These are phyloP conservation scores for Ylistrum balloti DNA, from an alignment of 1,140 invertebrate genomes.

Conservation along the genomic window DNA sequence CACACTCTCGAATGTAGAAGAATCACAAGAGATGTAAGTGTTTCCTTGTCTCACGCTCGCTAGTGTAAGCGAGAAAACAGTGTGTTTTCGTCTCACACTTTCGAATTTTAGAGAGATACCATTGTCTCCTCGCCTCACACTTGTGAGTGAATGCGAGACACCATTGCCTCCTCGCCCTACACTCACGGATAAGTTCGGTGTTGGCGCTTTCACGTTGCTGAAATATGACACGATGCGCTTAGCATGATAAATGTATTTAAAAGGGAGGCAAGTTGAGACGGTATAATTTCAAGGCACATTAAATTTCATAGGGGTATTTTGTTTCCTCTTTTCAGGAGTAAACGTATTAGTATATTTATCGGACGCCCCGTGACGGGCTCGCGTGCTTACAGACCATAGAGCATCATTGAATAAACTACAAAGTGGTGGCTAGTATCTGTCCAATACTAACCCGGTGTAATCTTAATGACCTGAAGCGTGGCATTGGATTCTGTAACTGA, in stretches of 20 bases:
- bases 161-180: neutral
- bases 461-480: neutral
- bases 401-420: neutral
- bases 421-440: neutral
- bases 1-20: too few relatives aligned
- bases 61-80: too few relatives aligned
- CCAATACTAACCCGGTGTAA: neutral
- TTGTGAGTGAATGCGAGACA: neutral
- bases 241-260: constrained; percentile 36
- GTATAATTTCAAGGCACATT: constrained; percentile 38
- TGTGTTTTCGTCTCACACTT: too few relatives aligned
- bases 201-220: neutral
- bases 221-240: constrained; percentile 20
- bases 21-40: too few relatives aligned
- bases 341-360: neutral
- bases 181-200: neutral
- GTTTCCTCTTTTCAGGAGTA: neutral
- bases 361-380: neutral
- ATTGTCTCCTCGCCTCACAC: neutral
- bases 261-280: neutral
- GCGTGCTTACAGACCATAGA: neutral
- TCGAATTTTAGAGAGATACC: too few relatives aligned
- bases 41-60: too few relatives aligned
- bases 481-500: neutral
- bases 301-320: constrained; percentile 21